These are phyloP conservation scores for Drosophila quinaria DNA, from an alignment of 2,888 invertebrate genomes.

Conservation along the genomic window DNA sequence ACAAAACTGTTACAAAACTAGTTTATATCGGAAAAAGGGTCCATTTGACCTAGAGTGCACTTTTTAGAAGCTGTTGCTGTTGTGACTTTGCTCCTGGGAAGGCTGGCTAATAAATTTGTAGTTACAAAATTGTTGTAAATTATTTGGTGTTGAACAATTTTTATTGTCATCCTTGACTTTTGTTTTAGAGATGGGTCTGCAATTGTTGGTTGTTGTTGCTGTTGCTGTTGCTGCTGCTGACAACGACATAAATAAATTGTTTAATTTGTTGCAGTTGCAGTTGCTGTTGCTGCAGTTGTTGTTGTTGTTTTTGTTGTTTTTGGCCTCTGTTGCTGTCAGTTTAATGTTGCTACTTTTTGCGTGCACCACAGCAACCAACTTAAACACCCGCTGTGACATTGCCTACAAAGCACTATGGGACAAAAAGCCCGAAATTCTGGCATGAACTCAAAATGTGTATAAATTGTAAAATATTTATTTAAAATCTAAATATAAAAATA, in stretches of 20 bases:
- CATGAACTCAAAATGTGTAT: no score
- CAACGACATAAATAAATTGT: constrained; percentile 64
- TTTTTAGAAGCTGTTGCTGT: no score
- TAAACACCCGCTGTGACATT: constrained; percentile 41
- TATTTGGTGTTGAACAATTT: constrained; percentile 63
- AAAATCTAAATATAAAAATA: no score
- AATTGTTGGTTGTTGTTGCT: constrained; percentile 22
- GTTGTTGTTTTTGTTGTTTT: constrained; percentile 31
- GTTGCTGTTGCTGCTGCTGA: constrained; percentile 41
- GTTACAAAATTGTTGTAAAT: constrained; percentile 70
- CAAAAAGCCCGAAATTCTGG: no score
- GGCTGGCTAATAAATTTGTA: constrained; percentile 57
- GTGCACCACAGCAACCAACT: constrained; percentile 1
- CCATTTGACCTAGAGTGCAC: no score
- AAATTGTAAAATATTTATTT: no score
- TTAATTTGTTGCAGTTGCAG: constrained; percentile 55
- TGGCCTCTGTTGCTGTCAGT: constrained; percentile 59
- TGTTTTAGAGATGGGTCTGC: constrained; percentile 44
- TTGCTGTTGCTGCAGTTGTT: constrained; percentile 13
- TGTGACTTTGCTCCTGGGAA: constrained; percentile 23
- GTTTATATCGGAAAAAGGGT: no score
- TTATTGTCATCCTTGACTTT: constrained; percentile 49
- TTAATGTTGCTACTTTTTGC: constrained; percentile 61
- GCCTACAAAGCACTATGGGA: constrained; percentile 23
- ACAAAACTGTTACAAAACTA: no score